phyloP scores from a whole-genome alignment of 2,113 vertebrate genomes.

The Thryonomys swinderianus region DNA sequence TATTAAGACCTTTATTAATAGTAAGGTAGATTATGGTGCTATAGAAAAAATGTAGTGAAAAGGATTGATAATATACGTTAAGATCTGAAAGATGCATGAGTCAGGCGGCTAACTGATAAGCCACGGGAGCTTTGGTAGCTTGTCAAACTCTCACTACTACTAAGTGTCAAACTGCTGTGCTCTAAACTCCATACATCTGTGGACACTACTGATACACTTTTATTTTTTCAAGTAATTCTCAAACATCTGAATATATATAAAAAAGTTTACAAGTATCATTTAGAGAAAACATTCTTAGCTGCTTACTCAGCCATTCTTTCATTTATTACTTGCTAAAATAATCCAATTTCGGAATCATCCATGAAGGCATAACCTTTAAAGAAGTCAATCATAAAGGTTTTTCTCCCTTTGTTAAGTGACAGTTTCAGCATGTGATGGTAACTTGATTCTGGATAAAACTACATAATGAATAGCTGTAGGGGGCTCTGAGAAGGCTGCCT shows the following conservation, averaged over 20 bases:
- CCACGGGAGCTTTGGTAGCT: not conserved
- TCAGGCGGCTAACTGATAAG: not conserved
- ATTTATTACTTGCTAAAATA: not conserved
- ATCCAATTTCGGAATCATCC: slow-evolving; percentile 7
- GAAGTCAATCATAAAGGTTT: not conserved
- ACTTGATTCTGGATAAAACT: not conserved
- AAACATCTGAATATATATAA: not conserved
- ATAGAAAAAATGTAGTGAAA: not conserved
- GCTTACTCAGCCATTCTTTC: not conserved
- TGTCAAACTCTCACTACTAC: slow-evolving; percentile 12
- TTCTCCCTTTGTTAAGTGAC: not conserved
- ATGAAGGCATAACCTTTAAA: not conserved
- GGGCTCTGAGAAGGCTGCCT: not conserved
- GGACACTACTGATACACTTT: not conserved
- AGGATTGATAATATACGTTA: not conserved
- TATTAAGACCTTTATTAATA: not conserved
- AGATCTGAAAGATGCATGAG: not conserved
- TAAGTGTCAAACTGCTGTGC: slow-evolving; percentile 24
- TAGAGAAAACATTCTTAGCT: not conserved
- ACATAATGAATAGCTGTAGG: not conserved
- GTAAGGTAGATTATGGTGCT: not conserved
- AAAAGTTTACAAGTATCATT: not conserved
- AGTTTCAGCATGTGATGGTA: not conserved
- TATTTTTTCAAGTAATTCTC: not conserved
- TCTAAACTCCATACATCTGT: slow-evolving; percentile 20